A percentile compares a stretch with the other conserved stretches of the same genome.
Evolutionary conservation across 1,140 invertebrate species (phyloP).

Genomic region (Periplaneta americana): DNA sequence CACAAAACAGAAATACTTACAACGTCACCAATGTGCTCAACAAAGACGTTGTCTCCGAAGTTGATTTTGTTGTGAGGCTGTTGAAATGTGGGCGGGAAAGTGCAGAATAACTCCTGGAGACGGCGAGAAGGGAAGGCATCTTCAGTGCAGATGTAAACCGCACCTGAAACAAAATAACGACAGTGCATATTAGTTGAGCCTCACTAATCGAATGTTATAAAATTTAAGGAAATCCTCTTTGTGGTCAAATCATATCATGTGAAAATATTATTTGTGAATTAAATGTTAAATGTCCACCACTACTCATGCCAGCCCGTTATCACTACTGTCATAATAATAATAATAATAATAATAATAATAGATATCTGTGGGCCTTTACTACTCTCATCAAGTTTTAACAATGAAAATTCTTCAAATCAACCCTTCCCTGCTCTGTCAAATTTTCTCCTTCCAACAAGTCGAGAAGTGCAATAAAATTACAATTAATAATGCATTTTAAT

Average conservation of each 20-base stretch:
- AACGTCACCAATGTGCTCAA: slow-evolving; percentile 52
- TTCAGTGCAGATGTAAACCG: slow-evolving; percentile 73
- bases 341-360: slow-evolving; percentile 14
- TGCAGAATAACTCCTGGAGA: slow-evolving; percentile 43
- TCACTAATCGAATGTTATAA: no score
- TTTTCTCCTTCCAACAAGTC: no score
- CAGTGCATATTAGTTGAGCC: no score
- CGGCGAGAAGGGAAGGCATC: slow-evolving; percentile 64
- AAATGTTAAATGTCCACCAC: neutral
- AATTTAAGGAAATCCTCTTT: neutral
- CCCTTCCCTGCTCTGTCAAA: no score
- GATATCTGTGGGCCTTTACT: no score
- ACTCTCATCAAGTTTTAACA: no score
- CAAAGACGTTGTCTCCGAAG: slow-evolving; percentile 46
- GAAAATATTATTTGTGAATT: neutral
- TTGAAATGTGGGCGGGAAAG: slow-evolving; percentile 26
- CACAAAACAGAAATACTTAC: slow-evolving; percentile 37
- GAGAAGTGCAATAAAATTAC: no score
- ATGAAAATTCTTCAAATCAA: no score
- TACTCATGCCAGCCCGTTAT: neutral
- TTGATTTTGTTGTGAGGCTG: slow-evolving; percentile 31
- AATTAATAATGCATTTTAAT: no score
- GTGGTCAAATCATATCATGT: neutral
- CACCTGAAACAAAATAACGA: slow-evolving; percentile 47
- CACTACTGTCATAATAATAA: no score